phyloP scores from a whole-genome alignment of 2,888 invertebrate genomes.

The Drosophila nr. perissopoda region DNA sequence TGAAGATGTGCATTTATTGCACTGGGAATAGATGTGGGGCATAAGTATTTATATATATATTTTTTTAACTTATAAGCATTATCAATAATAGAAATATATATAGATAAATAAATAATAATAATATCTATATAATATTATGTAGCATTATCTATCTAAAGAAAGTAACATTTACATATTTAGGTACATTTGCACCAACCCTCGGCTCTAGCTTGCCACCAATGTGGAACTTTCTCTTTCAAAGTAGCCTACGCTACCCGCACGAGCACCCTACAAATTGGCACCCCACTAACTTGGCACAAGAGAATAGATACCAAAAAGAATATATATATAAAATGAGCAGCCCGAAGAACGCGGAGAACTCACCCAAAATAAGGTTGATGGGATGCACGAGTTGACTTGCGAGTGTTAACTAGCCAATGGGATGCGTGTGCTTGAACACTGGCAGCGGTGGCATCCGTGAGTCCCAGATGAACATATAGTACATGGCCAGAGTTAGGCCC shows the following conservation, averaged over 20 bases:
- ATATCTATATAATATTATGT: too few relatives aligned
- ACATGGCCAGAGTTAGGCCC: slow-evolving; percentile 82
- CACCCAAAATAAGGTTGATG: not conserved
- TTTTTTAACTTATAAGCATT: too few relatives aligned
- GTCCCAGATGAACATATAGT: slow-evolving; percentile 84
- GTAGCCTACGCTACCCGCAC: not conserved
- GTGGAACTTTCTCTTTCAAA: not conserved
- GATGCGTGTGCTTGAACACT: slow-evolving; percentile 82
- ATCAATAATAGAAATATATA: too few relatives aligned
- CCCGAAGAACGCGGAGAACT: not conserved
- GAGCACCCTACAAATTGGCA: not conserved
- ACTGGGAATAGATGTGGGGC: not conserved
- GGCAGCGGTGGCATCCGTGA: slow-evolving; percentile 84
- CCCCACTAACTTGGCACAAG: not conserved
- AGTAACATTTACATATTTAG: not conserved
- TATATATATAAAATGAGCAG: not conserved
- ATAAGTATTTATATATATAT: not conserved
- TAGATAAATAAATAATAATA: too few relatives aligned
- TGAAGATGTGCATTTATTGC: not conserved
- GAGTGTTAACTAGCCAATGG: slow-evolving; percentile 71
- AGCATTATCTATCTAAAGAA: too few relatives aligned
- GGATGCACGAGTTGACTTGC: not conserved
- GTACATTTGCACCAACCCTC: not conserved
- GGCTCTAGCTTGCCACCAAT: not conserved
- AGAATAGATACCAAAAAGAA: not conserved